A percentile compares a stretch with the other conserved stretches of the same genome.
phyloP scores from a whole-genome alignment of 2,113 vertebrate genomes.

The Anseranas semipalmata region DNA sequence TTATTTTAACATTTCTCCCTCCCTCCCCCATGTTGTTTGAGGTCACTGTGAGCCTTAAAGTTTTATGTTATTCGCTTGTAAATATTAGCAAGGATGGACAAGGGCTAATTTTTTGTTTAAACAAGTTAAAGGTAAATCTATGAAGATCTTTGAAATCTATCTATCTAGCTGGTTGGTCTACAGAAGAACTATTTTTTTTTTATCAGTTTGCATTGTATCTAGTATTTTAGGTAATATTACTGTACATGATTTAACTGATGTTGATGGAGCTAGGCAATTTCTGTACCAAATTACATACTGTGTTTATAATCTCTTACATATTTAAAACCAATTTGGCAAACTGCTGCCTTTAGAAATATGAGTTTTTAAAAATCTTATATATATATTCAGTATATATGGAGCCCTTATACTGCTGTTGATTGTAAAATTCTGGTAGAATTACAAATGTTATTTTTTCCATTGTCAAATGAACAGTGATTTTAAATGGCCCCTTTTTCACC shows the following conservation, averaged over 20 bases:
- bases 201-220: fast-evolving
- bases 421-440: neutral
- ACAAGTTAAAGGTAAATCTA: neutral
- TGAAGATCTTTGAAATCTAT: neutral
- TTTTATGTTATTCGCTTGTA: neutral
- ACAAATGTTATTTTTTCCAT: neutral
- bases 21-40: neutral
- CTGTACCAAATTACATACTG: neutral
- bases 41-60: neutral
- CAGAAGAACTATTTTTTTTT: neutral
- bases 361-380: neutral
- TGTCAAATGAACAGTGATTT: neutral
- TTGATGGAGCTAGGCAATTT: neutral
- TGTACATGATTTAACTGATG: neutral
- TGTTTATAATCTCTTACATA: neutral
- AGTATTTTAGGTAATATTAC: neutral
- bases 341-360: neutral
- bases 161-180: neutral
- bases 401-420: neutral
- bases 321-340: neutral
- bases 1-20: neutral
- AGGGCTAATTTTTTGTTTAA: neutral
- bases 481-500: neutral
- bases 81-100: neutral
- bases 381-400: fast-evolving